Conservation (phyloP, 2,797 vertebrate genomes). For the Champsocephalus esox region DNA sequence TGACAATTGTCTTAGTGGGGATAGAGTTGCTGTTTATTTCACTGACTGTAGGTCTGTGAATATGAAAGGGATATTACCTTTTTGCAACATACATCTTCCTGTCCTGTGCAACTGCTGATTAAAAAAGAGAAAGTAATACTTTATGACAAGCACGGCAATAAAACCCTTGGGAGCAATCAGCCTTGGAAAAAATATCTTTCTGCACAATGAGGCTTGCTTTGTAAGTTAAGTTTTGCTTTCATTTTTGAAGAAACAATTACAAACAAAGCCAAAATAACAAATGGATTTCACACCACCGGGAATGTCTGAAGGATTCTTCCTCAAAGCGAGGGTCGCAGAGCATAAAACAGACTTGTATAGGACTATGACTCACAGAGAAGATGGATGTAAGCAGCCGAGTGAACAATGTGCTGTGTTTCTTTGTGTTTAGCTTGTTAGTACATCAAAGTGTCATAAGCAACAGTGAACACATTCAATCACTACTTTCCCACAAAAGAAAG, state of each 20-base stretch:
- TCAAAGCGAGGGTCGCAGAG: constrained; percentile 23
- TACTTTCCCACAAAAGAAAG: constrained; percentile 27
- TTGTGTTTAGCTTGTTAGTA: background rate
- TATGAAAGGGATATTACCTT: constrained; percentile 36
- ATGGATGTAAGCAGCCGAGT: constrained; percentile 32
- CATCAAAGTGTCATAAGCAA: background rate
- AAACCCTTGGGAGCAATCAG: constrained; percentile 29
- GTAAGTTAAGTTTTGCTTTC: background rate
- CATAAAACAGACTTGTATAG: constrained; percentile 19
- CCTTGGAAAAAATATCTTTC: constrained; percentile 12
- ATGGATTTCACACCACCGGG: constrained; percentile 15
- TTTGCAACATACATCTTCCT: constrained; percentile 49
- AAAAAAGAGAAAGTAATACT: constrained; percentile 35
- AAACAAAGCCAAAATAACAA: background rate
- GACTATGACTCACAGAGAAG: constrained; percentile 22
- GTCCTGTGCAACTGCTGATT: constrained; percentile 33
- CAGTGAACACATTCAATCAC: background rate
- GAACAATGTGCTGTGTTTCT: constrained; percentile 26
- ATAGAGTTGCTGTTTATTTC: constrained; percentile 1
- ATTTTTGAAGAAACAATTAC: constrained; percentile 10
- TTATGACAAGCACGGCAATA: constrained; percentile 11
- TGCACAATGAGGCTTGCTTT: background rate
- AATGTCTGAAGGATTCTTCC: constrained; percentile 23
- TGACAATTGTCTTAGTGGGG: constrained; percentile 14
- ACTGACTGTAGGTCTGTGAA: constrained; percentile 16